Evolutionary conservation across 92 coral and sea anemone genomes (phyloP).

Genomic region (Epizoanthus stellaris): DNA sequence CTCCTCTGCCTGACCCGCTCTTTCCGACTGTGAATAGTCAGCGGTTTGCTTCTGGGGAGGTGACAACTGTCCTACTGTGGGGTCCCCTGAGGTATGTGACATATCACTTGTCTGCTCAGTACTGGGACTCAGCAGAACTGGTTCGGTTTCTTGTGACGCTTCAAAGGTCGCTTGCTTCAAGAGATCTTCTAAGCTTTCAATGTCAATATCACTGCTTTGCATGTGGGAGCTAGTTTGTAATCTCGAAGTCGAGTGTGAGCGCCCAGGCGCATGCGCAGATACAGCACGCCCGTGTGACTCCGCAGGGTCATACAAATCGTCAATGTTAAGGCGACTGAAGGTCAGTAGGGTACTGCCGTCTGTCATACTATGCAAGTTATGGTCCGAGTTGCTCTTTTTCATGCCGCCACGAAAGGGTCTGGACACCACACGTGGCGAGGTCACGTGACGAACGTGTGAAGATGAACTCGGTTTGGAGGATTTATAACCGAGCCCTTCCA

Average conservation of each 20-base stretch:
- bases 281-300: constrained; percentile 30
- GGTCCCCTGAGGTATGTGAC: constrained; percentile 59
- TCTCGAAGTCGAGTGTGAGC: constrained; percentile 31
- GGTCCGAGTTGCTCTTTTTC: constrained; percentile 90
- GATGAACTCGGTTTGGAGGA: constrained; percentile 34
- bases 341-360: constrained; percentile 57
- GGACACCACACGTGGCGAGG: constrained; percentile 77
- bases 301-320: constrained; percentile 57
- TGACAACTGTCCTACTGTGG: constrained; percentile 57
- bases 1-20: constrained; percentile 1
- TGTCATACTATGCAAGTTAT: constrained; percentile 80
- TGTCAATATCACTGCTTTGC: constrained; percentile 51
- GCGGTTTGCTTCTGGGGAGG: constrained; percentile 78
- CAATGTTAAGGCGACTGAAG: constrained; percentile 52
- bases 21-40: constrained; percentile 29
- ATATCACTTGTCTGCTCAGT: constrained; percentile 57
- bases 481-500: constrained; percentile 55
- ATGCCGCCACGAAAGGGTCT: constrained; percentile 56
- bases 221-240: constrained; percentile 13
- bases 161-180: constrained; percentile 68
- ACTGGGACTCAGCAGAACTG: constrained; percentile 59
- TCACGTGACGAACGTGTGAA: constrained; percentile 82
- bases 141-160: constrained; percentile 55
- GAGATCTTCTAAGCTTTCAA: constrained; percentile 70
- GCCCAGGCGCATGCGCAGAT: constrained; percentile 41